phyloP scores from a whole-genome alignment of 2,113 vertebrate genomes.

The Lontra canadensis region DNA sequence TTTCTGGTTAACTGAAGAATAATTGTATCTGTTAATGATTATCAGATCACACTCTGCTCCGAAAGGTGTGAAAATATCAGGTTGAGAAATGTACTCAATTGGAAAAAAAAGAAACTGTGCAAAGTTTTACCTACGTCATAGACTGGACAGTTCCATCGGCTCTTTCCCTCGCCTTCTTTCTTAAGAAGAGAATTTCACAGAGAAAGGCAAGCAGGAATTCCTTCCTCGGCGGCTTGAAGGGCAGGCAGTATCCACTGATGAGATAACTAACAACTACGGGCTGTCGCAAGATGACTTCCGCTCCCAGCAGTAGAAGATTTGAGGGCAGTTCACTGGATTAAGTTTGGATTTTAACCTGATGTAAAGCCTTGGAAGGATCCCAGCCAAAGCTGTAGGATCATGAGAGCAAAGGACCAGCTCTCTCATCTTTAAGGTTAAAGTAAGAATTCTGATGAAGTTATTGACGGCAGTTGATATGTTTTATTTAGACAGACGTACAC shows the following conservation, averaged over 20 bases:
- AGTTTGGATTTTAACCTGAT: neutral
- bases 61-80: neutral
- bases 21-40: neutral
- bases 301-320: neutral
- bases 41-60: neutral
- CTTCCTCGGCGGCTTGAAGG: neutral
- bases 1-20: neutral
- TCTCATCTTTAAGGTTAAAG: neutral
- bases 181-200: neutral
- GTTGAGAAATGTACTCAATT: neutral
- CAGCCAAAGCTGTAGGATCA: neutral
- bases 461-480: neutral
- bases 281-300: neutral
- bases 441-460: neutral
- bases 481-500: neutral
- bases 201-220: neutral
- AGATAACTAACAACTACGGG: neutral
- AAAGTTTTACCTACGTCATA: neutral
- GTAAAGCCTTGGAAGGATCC: neutral
- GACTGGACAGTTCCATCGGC: neutral
- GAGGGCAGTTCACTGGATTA: neutral
- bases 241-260: neutral
- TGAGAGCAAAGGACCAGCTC: neutral
- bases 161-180: neutral
- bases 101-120: neutral